Base-by-base conservation (phyloP, 2,797 vertebrate species). In the Cuculus canorus region DNA sequence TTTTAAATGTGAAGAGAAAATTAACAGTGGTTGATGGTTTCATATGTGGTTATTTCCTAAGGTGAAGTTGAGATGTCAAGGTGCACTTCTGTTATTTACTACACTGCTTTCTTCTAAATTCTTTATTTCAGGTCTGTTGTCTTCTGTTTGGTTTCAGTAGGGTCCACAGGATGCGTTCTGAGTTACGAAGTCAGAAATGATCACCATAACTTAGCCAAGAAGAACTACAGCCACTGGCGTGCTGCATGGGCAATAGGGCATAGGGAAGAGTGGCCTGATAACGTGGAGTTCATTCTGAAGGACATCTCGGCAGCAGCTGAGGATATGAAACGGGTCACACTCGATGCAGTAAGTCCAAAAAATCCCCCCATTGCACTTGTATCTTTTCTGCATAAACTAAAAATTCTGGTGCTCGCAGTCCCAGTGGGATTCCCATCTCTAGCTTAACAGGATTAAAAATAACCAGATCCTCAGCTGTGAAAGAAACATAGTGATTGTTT, bases 141-240 rank as follows among this genome's bases (percentile, higher is more conserved):
- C 45, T 90, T 82, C 69, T 81, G 9, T 93, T 94, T 76, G 70
- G 83, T 96, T 91, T 77, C 96, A 99, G 99, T 99, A 92, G 99
- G 99, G 70, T 97, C 97, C 50, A 97, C 96, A 75, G 99, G 99
- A 90, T 97, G 64, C 35, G 98, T 99, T 73, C 21, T 99, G 96
- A 99, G 99, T 89, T 97, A 99, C n/a, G 99, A 99, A 96, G 83
- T 98, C 90, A 98, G 99, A 82, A 96, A 98, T 23, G 99, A 99
- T 92, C 99, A 99, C 94, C 97, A 98, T 73, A 96, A 19, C 83
- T 97, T 98, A 95, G 98, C 99, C 3, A 97, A 98, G 93, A 96
- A 95, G 60, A 99, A 99, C 97, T 99, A 98, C 95, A 87, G 96
- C 32, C 96, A 88, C 30, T 99, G 99, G 99, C 90, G 98, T 89